These are phyloP conservation scores for Petrocephalus zakoni DNA, from an alignment of 2,113 vertebrate genomes.

Conservation along the genomic window DNA sequence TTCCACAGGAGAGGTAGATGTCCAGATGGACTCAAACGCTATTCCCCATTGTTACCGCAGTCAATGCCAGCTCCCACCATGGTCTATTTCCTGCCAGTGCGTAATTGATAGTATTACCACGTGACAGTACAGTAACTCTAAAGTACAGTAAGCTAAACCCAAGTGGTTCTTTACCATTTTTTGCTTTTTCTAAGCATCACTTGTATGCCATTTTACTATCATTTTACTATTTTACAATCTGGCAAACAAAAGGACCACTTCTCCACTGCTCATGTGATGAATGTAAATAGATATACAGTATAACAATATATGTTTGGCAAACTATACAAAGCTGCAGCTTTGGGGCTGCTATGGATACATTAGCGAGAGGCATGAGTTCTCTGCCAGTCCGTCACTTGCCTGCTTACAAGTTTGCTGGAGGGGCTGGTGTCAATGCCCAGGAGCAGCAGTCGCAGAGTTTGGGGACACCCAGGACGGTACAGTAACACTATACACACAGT, in stretches of 20 bases:
- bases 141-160: not conserved
- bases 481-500: not conserved
- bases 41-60: not conserved
- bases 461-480: not conserved
- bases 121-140: not conserved
- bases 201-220: not conserved
- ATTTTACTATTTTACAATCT: too few relatives aligned
- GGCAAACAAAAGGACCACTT: not conserved
- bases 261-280: not conserved
- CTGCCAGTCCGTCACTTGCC: not conserved
- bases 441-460: not conserved
- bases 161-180: not conserved
- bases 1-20: not conserved
- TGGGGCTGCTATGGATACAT: not conserved
- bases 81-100: not conserved
- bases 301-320: not conserved
- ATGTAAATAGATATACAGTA: not conserved
- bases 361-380: not conserved
- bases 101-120: not conserved
- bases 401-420: not conserved
- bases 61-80: not conserved
- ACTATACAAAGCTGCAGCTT: not conserved
- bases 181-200: not conserved
- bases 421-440: not conserved
- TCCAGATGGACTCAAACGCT: not conserved